Base-by-base conservation (phyloP, 1,140 invertebrate species). In the Zophobas atratus region DNA sequence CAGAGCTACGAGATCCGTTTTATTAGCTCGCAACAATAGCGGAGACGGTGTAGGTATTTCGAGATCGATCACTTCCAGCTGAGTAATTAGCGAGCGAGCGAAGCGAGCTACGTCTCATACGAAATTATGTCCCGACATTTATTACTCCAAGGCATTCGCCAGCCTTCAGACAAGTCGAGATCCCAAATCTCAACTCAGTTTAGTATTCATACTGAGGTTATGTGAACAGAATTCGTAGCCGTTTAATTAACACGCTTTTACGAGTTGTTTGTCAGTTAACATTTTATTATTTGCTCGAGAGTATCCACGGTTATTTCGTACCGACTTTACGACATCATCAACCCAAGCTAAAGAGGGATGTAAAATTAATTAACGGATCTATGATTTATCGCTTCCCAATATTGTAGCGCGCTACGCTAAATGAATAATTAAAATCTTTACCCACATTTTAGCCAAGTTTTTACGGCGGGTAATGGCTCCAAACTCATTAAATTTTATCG, bases 171-270 rank as follows among this genome's bases (percentile, higher is more conserved):
- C 60, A 63, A 63, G 57, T 63, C 35, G 39, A 39, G 20, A 67
- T 38, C 33, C 60, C 60, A 43, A 67, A 67, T 67, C 60, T 39
- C 60, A 67, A 67, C 60, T 67, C 60, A 67, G 60, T 43, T 67
- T 43, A 67, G 60, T 38, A 67, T 67, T 67, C 60, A 67, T 67
- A 67, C 43, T 67, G 60, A 67, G 60, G 60, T 67, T 67, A 67
- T 67, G 60, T 43, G 60, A 67, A 67, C 39, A 43, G 60, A 67
- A 67, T 67, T 67, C 60, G 60, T 43, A 67, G 6, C 60, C 2
- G 60, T 67, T 67, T 67, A 67, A 67, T 67, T 67, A 67, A 67
- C 60, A 67, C 60, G n/a, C 38, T 67, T 67, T 67, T 67, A 67
- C 60, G 60, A 67, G 60, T 67, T 67, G 60, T 67, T 67, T 67